Evolutionary conservation across 2,797 vertebrate genomes (phyloP).

Genomic region (Syngnathus rostellatus): DNA sequence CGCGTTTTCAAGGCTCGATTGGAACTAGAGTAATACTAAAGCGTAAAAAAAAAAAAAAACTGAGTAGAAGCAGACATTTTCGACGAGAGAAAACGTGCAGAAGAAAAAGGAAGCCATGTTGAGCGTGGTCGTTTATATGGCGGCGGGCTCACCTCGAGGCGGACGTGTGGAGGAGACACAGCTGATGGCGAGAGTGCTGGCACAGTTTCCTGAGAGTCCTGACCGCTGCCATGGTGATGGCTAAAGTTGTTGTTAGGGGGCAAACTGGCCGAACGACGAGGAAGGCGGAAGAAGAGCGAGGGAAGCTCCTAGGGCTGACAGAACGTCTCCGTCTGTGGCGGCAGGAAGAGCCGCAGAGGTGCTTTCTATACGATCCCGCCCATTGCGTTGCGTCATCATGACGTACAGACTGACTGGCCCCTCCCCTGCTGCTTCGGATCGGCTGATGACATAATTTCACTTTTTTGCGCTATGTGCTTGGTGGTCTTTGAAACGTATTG

Average conservation of each 20-base stretch:
- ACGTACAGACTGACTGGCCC: background rate
- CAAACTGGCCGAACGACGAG: constrained; percentile 13
- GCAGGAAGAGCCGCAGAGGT: background rate
- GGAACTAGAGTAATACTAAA: background rate
- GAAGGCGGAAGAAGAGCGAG: constrained; percentile 8
- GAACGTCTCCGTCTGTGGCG: background rate
- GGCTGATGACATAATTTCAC: background rate
- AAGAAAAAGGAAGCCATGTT: background rate
- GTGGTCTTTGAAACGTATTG: background rate
- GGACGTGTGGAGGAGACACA: constrained; percentile 71
- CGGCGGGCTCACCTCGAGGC: constrained; percentile 62
- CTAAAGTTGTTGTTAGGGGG: constrained; percentile 6
- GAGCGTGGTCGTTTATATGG: background rate
- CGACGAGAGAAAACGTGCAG: background rate
- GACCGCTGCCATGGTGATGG: constrained; percentile 62
- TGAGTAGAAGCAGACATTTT: too few relatives aligned
- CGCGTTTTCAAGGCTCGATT: background rate
- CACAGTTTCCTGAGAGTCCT: constrained; percentile 67
- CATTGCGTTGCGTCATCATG: background rate
- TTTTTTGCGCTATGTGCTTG: background rate
- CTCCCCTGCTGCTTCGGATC: background rate
- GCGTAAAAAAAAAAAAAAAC: background rate
- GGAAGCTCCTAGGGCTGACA: background rate
- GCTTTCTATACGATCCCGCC: background rate
- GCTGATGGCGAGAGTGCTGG: constrained; percentile 55